A percentile compares a stretch with the other conserved stretches of the same genome.
Conservation (phyloP, 2,888 invertebrate genomes). For the Mythimna pallens region DNA sequence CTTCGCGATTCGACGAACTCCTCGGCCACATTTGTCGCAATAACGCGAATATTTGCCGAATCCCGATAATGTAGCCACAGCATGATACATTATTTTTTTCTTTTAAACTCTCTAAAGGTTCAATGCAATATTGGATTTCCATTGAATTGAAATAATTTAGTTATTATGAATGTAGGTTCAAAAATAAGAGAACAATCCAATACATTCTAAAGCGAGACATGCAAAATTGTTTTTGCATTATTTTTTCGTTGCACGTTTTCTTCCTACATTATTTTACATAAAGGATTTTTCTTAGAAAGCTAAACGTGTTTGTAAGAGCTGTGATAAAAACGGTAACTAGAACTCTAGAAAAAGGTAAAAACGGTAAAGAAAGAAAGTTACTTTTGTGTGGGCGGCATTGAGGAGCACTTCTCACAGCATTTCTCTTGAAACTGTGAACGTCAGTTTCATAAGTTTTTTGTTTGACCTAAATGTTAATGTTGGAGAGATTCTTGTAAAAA, state of each 20-base stretch:
- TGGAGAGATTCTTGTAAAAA: not conserved
- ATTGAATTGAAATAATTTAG: no score
- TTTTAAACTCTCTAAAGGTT: not conserved
- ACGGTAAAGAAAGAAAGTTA: conserved; percentile 26
- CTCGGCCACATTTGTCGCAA: no score
- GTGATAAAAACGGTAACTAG: conserved; percentile 20
- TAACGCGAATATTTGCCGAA: no score
- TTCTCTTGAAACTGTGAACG: conserved; percentile 34
- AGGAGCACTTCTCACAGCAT: conserved; percentile 24
- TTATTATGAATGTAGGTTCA: no score
- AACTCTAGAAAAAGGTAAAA: conserved; percentile 37
- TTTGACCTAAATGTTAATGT: conserved; percentile 22
- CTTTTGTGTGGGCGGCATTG: conserved; percentile 38
- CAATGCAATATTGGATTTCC: no score
- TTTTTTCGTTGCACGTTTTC: not conserved
- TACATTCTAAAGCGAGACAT: no score
- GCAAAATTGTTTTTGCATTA: not conserved
- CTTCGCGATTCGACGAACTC: no score
- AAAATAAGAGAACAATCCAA: no score
- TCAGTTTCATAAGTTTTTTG: conserved; percentile 33
- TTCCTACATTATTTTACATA: not conserved
- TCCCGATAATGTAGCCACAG: no score
- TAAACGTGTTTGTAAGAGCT: conserved; percentile 29
- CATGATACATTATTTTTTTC: not conserved
- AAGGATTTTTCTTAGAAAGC: not conserved